Percentiles rank a stretch among this genome's conserved stretches.
These are phyloP conservation scores for Trypoxylon attenuatum DNA, from an alignment of 2,888 invertebrate genomes.

Conservation along the genomic window DNA sequence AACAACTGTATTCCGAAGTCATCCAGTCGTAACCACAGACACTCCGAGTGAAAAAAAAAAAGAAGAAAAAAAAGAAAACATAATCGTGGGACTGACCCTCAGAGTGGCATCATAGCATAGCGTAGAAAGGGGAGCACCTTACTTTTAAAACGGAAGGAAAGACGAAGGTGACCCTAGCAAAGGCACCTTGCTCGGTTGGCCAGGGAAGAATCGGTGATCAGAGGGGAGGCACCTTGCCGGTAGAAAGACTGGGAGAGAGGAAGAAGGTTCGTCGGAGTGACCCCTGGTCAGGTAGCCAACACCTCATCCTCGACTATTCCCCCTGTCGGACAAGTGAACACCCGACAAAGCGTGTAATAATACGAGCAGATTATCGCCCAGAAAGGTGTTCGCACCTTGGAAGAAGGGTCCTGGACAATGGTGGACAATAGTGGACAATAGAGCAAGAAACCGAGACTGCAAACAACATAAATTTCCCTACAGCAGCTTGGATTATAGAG, in stretches of 20 bases:
- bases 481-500: slow-evolving; percentile 31
- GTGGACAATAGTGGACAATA: slow-evolving; percentile 72
- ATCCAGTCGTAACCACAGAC: too few relatives aligned
- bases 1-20: too few relatives aligned
- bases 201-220: slow-evolving; percentile 25
- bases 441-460: slow-evolving; percentile 72
- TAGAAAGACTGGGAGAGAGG: slow-evolving; percentile 11
- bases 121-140: background rate
- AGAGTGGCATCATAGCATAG: background rate
- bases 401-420: slow-evolving; percentile 70
- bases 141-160: slow-evolving; percentile 2
- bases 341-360: slow-evolving; percentile 73
- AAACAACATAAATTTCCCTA: slow-evolving; percentile 73
- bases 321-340: slow-evolving; percentile 60
- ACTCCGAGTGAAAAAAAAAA: too few relatives aligned
- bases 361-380: slow-evolving; percentile 71
- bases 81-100: background rate
- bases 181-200: slow-evolving; percentile 22
- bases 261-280: slow-evolving; percentile 59
- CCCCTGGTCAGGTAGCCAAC: slow-evolving; percentile 72
- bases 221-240: slow-evolving; percentile 36
- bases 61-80: too few relatives aligned
- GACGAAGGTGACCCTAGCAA: slow-evolving; percentile 21
- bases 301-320: slow-evolving; percentile 35
- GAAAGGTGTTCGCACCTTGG: slow-evolving; percentile 73